Evolutionary conservation across 2,888 invertebrate species (phyloP), one percentile per base, ranked within the genome.

Genomic region (Carcina quercana): DNA sequence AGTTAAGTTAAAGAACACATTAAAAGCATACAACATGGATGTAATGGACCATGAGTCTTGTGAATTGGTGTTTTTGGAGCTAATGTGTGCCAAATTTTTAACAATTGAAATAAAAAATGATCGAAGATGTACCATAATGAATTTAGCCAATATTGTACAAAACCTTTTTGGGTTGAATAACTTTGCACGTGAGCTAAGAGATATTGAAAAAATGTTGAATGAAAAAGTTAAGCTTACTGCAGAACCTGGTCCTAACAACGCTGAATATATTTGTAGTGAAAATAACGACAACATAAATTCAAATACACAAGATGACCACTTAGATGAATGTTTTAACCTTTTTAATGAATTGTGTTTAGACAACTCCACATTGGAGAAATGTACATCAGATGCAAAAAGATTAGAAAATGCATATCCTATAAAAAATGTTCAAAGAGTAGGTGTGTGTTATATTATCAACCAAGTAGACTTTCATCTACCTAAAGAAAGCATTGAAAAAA

Each of bases 401-500:
- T 21, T 48, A 5, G 38, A 30, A 15, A 55, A 45, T 25, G 61
- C 50, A 13, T 83, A 79, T 52, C 37, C 47, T 33, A 79, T 83
- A 15, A 70, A 65, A 40, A 65, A 74, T 38, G 46, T 51, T n/a
- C 50, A 64, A 7, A 61, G 63, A 38, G 39, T 79, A 37, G 83
- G 83, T 19, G 44, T 80, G 4, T 82, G 82, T 43, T 61, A 72
- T 19, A 74, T 83, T 28, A 72, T 83, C 36, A 83, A 82, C 47
- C 74, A 78, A 47, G 78, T 78, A 50, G 58, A 64, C 15, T 82
- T 82, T 48, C 53, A 75, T 42, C 67, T 74, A 24, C 72, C 79
- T 10, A 72, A 56, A 32, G 39, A 59, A 26, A 80, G 72, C 34
- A 66, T 79, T 30, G 55, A 67, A 36, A 43, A 47, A 25, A 37